These are phyloP conservation scores for Hedychridium roseum DNA, from an alignment of 2,888 invertebrate species.

Conservation along the genomic window DNA sequence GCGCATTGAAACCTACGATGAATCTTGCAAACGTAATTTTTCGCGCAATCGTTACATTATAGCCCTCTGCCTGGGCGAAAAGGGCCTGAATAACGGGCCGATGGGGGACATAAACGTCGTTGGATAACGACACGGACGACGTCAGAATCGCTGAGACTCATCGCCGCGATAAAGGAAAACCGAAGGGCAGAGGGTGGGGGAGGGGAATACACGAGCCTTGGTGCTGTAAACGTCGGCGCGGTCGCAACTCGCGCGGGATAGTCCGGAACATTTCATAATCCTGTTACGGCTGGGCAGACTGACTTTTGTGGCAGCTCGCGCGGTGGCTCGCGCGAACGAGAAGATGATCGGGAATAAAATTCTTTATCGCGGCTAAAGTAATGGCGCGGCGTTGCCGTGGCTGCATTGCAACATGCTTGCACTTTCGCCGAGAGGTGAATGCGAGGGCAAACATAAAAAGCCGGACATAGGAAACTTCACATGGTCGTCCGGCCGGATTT, in stretches of 20 bases:
- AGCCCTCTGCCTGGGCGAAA: too few species aligned
- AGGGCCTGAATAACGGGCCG: constrained; percentile 27
- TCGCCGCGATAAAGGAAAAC: constrained; percentile 1
- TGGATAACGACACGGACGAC: constrained; percentile 38
- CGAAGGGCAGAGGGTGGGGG: neutral
- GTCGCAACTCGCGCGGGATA: constrained; percentile 29
- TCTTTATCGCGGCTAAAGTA: constrained; percentile 31
- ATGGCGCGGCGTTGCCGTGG: constrained; percentile 13
- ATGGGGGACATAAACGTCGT: constrained; percentile 37
- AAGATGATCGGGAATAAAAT: constrained; percentile 39
- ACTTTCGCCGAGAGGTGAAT: too few species aligned
- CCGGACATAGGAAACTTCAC: too few species aligned
- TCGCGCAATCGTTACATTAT: too few species aligned
- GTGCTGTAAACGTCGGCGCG: constrained; percentile 38
- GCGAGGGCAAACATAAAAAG: too few species aligned
- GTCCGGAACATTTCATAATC: constrained; percentile 45
- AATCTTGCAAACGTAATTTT: too few species aligned
- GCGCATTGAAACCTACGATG: too few species aligned
- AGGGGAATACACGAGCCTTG: constrained; percentile 39
- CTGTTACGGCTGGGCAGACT: constrained; percentile 44
- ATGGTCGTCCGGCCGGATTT: too few species aligned
- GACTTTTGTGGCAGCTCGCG: constrained; percentile 37
- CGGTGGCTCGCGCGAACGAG: constrained; percentile 14
- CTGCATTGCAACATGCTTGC: neutral
- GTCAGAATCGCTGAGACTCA: constrained; percentile 40